Base-by-base conservation (phyloP, 2,888 invertebrate species). In the Lithosia quadra region DNA sequence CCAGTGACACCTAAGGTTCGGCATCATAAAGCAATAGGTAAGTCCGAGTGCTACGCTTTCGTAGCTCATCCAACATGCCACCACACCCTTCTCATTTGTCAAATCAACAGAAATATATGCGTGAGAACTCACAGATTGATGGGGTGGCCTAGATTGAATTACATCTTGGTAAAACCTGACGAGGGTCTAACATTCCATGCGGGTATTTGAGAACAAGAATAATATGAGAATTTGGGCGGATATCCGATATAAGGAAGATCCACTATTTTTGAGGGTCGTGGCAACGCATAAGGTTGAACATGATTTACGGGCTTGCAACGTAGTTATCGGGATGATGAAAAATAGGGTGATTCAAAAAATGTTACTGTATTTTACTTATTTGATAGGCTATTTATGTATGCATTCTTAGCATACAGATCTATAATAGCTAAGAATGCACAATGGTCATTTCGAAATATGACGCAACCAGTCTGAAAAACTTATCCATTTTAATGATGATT, bases 31-130 rank as follows among this genome's bases (percentile, higher is more conserved):
- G 83, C 81, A 82, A 86, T 86, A 82, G 84, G 82, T 87, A 87
- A 87, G 86, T 74, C 88, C 79, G 84, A 77, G 77, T 77, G 77
- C 78, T 80, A 82, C 84, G 84, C 85, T 79, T 86, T 83, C 84
- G 84, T 84, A 79, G 85, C 85, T 88, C 88, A 88, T 90, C 86
- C 86, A 78, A 85, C 83, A 83, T 84, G 88, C 85, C 77, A 85
- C 85, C 86, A 87, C 90, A 94, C 94, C 94, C 94, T 94, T 89
- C 92, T 95, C 94, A 95, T 95, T 95, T 95, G 94, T 95, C 94
- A 94, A 95, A 94, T 95, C 94, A 95, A 91, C 93, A 92, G 92
- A 93, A 94, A 94, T 94, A 92, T 95, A 94, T 94, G 93, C 93
- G 92, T 91, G 92, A 92, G 91, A 92, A 92, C 90, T 91, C 89